Evolutionary conservation across 2,888 invertebrate genomes (phyloP), one percentile per base, ranked within the genome.

Genomic region (Malthinus seriepunctatus): DNA sequence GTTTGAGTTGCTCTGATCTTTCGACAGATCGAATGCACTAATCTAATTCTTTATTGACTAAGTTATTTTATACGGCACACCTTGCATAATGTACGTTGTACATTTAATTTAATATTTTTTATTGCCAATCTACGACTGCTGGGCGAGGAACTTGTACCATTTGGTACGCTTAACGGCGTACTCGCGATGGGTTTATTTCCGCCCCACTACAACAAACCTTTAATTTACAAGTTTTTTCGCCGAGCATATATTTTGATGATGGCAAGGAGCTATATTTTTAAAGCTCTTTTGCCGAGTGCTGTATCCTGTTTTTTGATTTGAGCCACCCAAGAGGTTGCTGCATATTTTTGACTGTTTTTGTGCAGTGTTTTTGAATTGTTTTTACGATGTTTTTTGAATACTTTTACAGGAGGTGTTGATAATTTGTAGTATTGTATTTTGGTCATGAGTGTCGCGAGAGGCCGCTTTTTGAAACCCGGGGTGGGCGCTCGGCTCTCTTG

Each of bases 1-100:
- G 80, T 86, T 86, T 87, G 78, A 85, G 85, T 87, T 87, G 86
- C 86, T 78, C 74, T 72, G 76, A 74, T 75, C 74, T 73, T 68
- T 63, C 63, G 63, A 66, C 67, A 69, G 76, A 74, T 75, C 76
- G 72, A 73, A 73, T 77, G 79, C 79, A 79, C 79, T 76, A 72
- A 78, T 78, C 76, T 77, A 71, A 73, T 23, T 73, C 71, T 73
- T 76, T 78, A 71, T 78, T 78, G 73, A 73, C 82, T 84, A 75
- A 84, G 82, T 84, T 84, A 78, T 78, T 84, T 84, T 84, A 80
- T 84, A 84, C 84, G 84, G 84, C 84, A 85, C 84, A 79, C 79
- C 79, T 79, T 79, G 79, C 78, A 78, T 77, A 69, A 62, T 66
- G 61, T 64, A 62, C 55, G 44, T 52, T 60, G 67, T 67, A 66